Conservation (phyloP, 2,888 invertebrate genomes). For the Caenorhabditis sulstoni region DNA sequence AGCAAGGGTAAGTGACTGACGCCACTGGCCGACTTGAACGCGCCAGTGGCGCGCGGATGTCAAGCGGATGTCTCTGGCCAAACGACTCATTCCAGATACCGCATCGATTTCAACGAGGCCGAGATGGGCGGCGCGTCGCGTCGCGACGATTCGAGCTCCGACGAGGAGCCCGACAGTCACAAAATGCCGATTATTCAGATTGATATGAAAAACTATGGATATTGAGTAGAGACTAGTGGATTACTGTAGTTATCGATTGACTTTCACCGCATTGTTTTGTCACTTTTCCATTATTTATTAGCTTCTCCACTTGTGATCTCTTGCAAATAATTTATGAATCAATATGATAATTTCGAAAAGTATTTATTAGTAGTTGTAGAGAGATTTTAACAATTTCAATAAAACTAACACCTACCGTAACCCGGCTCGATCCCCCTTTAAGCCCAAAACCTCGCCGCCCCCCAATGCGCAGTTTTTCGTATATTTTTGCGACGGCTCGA, state of each 20-base stretch:
- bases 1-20: slow-evolving; percentile 34
- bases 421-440: no score
- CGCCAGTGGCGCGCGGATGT: background rate
- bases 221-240: slow-evolving; percentile 65
- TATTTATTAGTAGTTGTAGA: no score
- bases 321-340: background rate
- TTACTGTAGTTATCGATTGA: no score
- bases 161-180: slow-evolving; percentile 75
- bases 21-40: no score
- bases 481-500: no score
- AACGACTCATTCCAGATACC: slow-evolving; percentile 65
- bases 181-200: slow-evolving; percentile 79
- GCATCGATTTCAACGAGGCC: slow-evolving; percentile 75
- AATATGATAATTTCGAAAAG: slow-evolving; percentile 2
- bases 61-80: no score
- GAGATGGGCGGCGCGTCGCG: slow-evolving; percentile 58
- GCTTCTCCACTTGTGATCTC: background rate
- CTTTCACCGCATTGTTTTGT: no score
- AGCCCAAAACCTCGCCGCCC: no score
- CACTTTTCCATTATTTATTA: background rate
- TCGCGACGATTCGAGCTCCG: slow-evolving; percentile 64
- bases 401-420: no score
- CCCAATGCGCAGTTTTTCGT: no score
- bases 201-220: slow-evolving; percentile 80
- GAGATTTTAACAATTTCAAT: no score